Evolutionary conservation across 2,888 invertebrate species (phyloP).

Genomic region (Agrilus mali): DNA sequence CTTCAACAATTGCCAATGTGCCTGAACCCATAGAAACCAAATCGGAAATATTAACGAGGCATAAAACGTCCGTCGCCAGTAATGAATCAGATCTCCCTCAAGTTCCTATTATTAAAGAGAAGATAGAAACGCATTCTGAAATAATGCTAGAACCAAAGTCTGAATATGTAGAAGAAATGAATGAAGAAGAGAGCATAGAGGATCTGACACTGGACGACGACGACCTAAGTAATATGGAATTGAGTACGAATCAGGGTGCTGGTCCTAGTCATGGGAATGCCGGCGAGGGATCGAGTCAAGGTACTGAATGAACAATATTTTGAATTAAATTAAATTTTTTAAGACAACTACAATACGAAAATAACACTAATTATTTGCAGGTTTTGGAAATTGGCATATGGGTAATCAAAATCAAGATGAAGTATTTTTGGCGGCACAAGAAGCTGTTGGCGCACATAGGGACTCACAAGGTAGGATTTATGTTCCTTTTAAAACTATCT

Average conservation of each 20-base stretch:
- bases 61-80: conserved; percentile 22
- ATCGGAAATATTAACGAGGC: conserved; percentile 33
- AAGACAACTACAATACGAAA: too few species aligned
- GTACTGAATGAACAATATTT: conserved; percentile 38
- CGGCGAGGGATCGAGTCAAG: conserved; percentile 61
- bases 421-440: conserved; percentile 73
- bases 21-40: conserved; percentile 30
- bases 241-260: conserved; percentile 52
- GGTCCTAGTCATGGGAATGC: conserved; percentile 55
- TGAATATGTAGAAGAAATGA: conserved; percentile 57
- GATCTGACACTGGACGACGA: conserved; percentile 76
- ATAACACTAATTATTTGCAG: conserved; percentile 35
- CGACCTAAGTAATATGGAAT: conserved; percentile 61
- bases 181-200: conserved; percentile 61
- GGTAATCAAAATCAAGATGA: conserved; percentile 72
- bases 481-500: conserved; percentile 2
- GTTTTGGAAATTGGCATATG: conserved; percentile 78
- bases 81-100: conserved; percentile 26
- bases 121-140: conserved; percentile 42
- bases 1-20: conserved; percentile 29
- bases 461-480: conserved; percentile 83
- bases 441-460: conserved; percentile 62
- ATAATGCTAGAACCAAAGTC: conserved; percentile 58
- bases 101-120: conserved; percentile 39
- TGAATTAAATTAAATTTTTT: too few species aligned